A percentile compares a stretch with the other conserved stretches of the same genome.
phyloP scores from a whole-genome alignment of 2,888 invertebrate genomes.

The Hirtodrosophila duncani region DNA sequence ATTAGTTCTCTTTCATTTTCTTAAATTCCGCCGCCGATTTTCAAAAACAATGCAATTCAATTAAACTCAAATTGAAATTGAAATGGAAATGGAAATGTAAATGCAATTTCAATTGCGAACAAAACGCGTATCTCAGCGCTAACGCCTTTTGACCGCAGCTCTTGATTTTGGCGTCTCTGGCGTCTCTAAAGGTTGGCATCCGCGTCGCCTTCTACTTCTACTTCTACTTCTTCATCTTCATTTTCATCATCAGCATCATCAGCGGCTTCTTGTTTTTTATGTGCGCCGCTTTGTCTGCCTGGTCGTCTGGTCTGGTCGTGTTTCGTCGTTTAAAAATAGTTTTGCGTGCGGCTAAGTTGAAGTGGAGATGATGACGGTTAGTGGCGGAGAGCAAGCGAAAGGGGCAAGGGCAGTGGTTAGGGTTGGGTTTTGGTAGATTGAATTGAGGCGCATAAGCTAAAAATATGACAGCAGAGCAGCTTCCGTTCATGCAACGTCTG shows the following conservation, averaged over 20 bases:
- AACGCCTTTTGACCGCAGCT: constrained; percentile 33
- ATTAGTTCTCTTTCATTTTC: too few species aligned
- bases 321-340: constrained; percentile 60
- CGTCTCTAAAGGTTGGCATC: constrained; percentile 3
- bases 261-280: constrained; percentile 2
- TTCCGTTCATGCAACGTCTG: too few species aligned
- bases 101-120: constrained; percentile 51
- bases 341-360: constrained; percentile 31
- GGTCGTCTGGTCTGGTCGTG: background rate
- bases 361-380: background rate
- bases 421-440: background rate
- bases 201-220: background rate
- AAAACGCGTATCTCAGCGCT: constrained; percentile 20
- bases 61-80: constrained; percentile 46
- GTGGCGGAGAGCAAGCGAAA: background rate
- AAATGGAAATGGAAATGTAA: constrained; percentile 22
- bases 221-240: background rate
- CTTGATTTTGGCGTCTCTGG: constrained; percentile 11
- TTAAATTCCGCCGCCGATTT: too few species aligned
- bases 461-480: constrained; percentile 44
- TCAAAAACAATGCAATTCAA: constrained; percentile 62
- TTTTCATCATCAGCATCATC: constrained; percentile 15
- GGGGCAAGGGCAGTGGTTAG: background rate
- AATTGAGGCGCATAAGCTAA: constrained; percentile 37
- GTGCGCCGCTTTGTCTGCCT: constrained; percentile 60